These are phyloP conservation scores for Corythornis vintsioides DNA, from an alignment of 2,113 vertebrate genomes.

Conservation along the genomic window DNA sequence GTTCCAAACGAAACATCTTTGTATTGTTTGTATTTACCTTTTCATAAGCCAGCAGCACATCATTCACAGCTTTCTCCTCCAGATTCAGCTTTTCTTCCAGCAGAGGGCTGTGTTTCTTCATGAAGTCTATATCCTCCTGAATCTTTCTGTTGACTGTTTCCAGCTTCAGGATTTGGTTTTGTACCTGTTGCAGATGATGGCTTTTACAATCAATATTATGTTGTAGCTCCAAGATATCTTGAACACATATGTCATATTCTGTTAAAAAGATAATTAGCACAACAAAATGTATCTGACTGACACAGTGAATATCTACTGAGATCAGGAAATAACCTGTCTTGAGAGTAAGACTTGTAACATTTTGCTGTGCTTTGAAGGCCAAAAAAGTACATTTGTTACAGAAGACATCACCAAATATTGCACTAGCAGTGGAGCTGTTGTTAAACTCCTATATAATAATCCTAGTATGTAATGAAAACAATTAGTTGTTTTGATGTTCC, in stretches of 20 bases:
- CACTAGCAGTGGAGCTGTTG: background rate
- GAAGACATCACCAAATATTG: background rate
- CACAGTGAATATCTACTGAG: background rate
- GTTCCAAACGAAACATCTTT: background rate
- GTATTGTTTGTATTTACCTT: slow-evolving; percentile 64
- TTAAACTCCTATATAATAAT: background rate
- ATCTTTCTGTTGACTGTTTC: slow-evolving; percentile 70
- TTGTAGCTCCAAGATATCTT: slow-evolving; percentile 76
- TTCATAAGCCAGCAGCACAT: slow-evolving; percentile 34
- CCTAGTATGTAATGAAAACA: background rate
- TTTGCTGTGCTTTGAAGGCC: background rate
- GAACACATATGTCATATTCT: slow-evolving; percentile 77
- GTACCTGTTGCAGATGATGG: slow-evolving; percentile 44
- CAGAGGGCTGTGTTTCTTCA: slow-evolving; percentile 77
- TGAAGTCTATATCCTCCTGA: slow-evolving; percentile 73
- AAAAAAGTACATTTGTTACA: background rate
- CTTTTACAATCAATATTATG: slow-evolving; percentile 73
- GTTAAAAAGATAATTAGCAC: background rate
- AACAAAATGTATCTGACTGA: background rate
- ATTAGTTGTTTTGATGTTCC: too few species aligned
- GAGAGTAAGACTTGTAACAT: background rate
- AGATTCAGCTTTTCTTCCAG: slow-evolving; percentile 77
- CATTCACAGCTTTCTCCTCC: slow-evolving; percentile 61
- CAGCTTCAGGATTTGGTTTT: slow-evolving; percentile 45
- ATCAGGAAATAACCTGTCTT: background rate